These are phyloP conservation scores for Stichopus chloronotus DNA, from an alignment of 35 echinoderm and acorn worm species.

Conservation along the genomic window DNA sequence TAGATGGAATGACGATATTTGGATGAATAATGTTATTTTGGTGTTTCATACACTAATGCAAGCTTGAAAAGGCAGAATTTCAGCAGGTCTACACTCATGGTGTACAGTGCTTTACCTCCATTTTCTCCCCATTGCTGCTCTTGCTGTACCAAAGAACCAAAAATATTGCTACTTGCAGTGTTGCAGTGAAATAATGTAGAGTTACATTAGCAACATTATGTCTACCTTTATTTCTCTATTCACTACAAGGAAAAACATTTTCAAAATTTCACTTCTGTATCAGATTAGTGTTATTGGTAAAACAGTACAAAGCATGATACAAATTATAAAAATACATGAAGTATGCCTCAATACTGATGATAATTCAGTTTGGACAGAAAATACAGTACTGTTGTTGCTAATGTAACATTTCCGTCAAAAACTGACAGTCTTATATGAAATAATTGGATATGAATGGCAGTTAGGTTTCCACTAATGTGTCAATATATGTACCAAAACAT, in stretches of 20 bases:
- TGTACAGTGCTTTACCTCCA: too few relatives aligned
- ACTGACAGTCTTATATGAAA: neutral
- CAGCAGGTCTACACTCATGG: too few relatives aligned
- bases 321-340: neutral
- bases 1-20: too few relatives aligned
- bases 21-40: too few relatives aligned
- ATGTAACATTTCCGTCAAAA: neutral
- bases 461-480: neutral
- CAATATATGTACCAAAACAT: neutral
- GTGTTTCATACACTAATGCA: too few relatives aligned
- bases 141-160: too few relatives aligned
- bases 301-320: slow-evolving; percentile 10
- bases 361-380: neutral
- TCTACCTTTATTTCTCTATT: too few relatives aligned
- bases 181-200: too few relatives aligned
- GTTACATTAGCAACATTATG: too few relatives aligned
- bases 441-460: neutral
- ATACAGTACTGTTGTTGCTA: slow-evolving; percentile 3
- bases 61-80: too few relatives aligned
- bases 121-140: too few relatives aligned
- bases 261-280: neutral
- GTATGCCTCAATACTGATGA: slow-evolving; percentile 4
- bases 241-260: slow-evolving; percentile 11
- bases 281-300: neutral
- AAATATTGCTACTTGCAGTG: too few relatives aligned